Evolutionary conservation across 2,888 invertebrate genomes (phyloP).

Genomic region (Timema cristinae): DNA sequence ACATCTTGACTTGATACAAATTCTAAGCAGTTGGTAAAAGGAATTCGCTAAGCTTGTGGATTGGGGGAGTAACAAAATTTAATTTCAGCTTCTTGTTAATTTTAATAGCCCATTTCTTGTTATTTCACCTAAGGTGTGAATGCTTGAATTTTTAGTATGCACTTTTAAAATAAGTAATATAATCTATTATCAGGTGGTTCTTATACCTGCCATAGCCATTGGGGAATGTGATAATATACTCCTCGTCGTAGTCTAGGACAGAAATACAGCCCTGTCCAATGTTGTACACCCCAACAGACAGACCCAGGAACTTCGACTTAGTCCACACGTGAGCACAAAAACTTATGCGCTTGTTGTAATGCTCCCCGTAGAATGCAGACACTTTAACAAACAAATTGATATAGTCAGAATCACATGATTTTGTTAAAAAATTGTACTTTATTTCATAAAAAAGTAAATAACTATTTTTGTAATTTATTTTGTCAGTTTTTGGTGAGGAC

Average conservation of each 20-base stretch:
- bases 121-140: too few relatives aligned
- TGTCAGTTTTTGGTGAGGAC: too few relatives aligned
- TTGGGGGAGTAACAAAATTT: too few relatives aligned
- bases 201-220: conserved; percentile 90
- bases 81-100: too few relatives aligned
- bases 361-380: conserved; percentile 98
- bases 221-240: conserved; percentile 94
- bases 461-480: too few relatives aligned
- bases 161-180: not conserved
- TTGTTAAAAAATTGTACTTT: too few relatives aligned
- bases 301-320: conserved; percentile 96
- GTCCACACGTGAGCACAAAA: conserved; percentile 98
- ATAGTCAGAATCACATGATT: not conserved
- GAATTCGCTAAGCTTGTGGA: too few relatives aligned
- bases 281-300: conserved; percentile 97
- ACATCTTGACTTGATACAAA: too few relatives aligned
- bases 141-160: too few relatives aligned
- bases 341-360: conserved; percentile 81
- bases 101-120: too few relatives aligned
- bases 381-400: conserved; percentile 52
- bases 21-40: too few relatives aligned
- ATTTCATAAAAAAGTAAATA: too few relatives aligned
- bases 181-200: not conserved
- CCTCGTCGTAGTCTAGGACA: conserved; percentile 84
- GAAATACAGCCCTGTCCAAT: conserved; percentile 93